Evolutionary conservation across 2,888 invertebrate genomes (phyloP).

Genomic region (Branchellion lobata): DNA sequence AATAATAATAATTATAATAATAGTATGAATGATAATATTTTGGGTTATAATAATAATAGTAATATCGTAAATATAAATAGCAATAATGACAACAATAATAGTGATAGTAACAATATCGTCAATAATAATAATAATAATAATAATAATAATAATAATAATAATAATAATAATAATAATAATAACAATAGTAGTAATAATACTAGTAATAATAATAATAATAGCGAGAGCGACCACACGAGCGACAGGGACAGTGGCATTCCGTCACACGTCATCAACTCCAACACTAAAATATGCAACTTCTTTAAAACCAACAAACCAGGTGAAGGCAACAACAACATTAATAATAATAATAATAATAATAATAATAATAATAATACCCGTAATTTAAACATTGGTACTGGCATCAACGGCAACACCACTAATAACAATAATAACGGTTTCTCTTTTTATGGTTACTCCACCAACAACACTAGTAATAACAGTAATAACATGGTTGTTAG

Average conservation of each 20-base stretch:
- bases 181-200: neutral
- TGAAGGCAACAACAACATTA: neutral
- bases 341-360: neutral
- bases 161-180: neutral
- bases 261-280: neutral
- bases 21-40: neutral
- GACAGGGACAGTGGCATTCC: neutral
- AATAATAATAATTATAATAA: neutral
- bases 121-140: neutral
- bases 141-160: neutral
- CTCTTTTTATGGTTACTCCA: neutral
- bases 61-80: neutral
- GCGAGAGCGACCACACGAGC: neutral
- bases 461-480: neutral
- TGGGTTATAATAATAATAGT: neutral
- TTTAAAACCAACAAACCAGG: neutral
- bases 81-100: neutral
- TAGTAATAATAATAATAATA: neutral
- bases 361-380: neutral
- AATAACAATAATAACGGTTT: neutral
- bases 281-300: slow-evolving; percentile 28
- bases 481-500: neutral
- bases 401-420: slow-evolving; percentile 13
- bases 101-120: neutral
- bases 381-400: too few species aligned